A percentile compares a stretch with the other conserved stretches of the same genome.
These are phyloP conservation scores for Poecile atricapillus DNA, from an alignment of 2,113 vertebrate species.

Conservation along the genomic window DNA sequence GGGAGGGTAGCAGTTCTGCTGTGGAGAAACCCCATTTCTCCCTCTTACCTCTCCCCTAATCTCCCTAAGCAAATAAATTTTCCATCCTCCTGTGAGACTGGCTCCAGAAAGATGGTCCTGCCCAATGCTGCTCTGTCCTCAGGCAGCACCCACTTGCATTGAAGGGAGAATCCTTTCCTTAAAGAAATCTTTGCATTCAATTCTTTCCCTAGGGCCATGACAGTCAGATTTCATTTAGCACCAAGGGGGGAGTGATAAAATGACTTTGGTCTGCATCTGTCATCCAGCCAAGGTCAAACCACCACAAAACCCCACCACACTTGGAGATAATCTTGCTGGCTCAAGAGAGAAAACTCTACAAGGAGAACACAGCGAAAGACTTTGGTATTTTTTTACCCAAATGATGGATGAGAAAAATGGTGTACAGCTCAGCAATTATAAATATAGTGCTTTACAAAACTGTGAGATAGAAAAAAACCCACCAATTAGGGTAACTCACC, in stretches of 20 bases:
- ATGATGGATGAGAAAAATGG: neutral
- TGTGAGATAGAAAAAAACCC: neutral
- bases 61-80: neutral
- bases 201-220: neutral
- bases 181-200: neutral
- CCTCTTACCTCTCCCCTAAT: neutral
- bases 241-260: neutral
- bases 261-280: neutral
- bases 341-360: neutral
- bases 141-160: neutral
- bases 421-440: neutral
- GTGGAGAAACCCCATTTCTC: neutral
- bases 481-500: constrained; percentile 76
- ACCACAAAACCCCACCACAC: neutral
- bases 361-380: neutral
- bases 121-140: neutral
- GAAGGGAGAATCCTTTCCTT: neutral
- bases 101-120: neutral
- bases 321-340: neutral
- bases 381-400: neutral
- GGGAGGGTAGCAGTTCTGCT: neutral
- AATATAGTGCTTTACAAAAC: neutral
- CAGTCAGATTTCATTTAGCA: neutral
- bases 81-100: neutral
- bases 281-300: neutral